Evolutionary conservation across 2,113 vertebrate genomes (phyloP).

Genomic region (Myotis yumanensis): DNA sequence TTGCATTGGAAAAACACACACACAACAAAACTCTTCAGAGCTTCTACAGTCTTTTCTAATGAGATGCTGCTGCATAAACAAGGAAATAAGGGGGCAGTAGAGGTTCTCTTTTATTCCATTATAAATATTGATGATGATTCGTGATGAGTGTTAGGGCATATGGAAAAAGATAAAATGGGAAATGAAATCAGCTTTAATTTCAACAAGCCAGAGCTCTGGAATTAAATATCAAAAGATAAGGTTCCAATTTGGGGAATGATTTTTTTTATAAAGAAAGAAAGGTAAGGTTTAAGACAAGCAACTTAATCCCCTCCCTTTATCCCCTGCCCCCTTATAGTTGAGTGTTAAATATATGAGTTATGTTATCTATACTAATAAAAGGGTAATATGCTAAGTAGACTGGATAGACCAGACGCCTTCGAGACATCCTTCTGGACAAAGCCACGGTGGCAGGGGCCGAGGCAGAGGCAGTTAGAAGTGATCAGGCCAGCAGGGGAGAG

Average conservation of each 20-base stretch:
- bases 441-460: no score
- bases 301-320: background rate
- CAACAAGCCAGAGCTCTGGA: constrained; percentile 13
- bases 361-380: no score
- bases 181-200: constrained; percentile 63
- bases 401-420: no score
- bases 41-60: background rate
- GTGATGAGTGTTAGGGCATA: background rate
- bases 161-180: constrained; percentile 49
- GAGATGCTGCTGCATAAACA: constrained; percentile 15
- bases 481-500: no score
- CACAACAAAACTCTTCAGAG: background rate
- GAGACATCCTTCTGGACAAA: no score
- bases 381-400: no score
- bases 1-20: background rate
- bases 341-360: background rate
- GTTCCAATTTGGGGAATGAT: background rate
- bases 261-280: constrained; percentile 35
- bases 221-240: constrained; percentile 37
- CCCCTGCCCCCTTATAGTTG: background rate
- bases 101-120: constrained; percentile 1
- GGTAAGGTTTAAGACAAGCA: background rate
- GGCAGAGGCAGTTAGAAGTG: no score
- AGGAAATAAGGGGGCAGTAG: background rate
- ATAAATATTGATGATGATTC: constrained; percentile 52